Conservation (phyloP, 2,888 invertebrate species). For the Melieria crassipennis region DNA sequence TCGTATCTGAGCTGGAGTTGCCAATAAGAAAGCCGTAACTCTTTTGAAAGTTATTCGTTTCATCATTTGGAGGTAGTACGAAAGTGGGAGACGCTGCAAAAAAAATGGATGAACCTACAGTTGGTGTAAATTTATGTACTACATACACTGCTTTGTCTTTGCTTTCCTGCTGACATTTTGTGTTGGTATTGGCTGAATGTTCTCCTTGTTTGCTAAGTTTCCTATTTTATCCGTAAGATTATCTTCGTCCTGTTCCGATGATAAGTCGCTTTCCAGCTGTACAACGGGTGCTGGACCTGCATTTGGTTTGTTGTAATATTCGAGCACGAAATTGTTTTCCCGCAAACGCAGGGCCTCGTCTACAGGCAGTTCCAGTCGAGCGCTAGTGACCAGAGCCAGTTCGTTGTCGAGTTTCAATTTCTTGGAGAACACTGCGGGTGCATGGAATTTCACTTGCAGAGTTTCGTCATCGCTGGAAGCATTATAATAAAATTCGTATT, state of each 20-base stretch:
- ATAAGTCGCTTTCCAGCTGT: not conserved
- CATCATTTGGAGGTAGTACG: not conserved
- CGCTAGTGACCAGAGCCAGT: constrained; percentile 29
- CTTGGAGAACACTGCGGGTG: constrained; percentile 40
- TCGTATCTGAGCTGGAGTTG: not conserved
- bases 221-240: not conserved
- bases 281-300: constrained; percentile 1
- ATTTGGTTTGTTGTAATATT: constrained; percentile 42
- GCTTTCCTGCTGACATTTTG: no score
- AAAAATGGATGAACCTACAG: not conserved
- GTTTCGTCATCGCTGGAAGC: constrained; percentile 27
- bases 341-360: constrained; percentile 43
- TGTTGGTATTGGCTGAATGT: not conserved
- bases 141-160: not conserved
- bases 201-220: constrained; percentile 18
- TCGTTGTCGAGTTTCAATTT: constrained; percentile 17
- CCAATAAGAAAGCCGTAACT: constrained; percentile 25
- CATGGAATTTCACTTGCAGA: constrained; percentile 38
- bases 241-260: not conserved
- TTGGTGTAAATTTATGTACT: not conserved
- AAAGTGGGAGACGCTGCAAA: not conserved
- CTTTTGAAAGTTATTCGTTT: constrained; percentile 17
- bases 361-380: constrained; percentile 38
- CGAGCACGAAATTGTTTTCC: constrained; percentile 42
- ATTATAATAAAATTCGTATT: not conserved